A percentile compares a stretch with the other conserved stretches of the same genome.
phyloP scores from a whole-genome alignment of 2,113 vertebrate species.

The Silurus glanis region DNA sequence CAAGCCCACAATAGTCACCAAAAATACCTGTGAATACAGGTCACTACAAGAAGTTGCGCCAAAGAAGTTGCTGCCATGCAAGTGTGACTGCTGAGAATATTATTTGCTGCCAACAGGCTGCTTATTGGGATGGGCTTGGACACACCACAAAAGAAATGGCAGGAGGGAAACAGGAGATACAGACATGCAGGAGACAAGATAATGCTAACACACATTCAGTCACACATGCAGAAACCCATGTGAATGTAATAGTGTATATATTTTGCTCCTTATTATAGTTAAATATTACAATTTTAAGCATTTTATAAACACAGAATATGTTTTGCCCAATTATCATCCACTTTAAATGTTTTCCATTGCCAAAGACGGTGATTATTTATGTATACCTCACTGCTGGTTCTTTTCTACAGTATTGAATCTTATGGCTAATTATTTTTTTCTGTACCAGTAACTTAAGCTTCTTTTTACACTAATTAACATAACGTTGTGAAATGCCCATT shows the following conservation, averaged over 20 bases:
- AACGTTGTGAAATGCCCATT: neutral
- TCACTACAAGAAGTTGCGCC: neutral
- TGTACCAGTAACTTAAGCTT: neutral
- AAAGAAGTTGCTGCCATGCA: neutral
- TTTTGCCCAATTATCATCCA: neutral
- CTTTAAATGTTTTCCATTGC: neutral
- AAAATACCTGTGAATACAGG: neutral
- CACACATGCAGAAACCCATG: neutral
- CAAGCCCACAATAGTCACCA: neutral
- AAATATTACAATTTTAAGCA: constrained; percentile 34
- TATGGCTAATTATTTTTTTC: neutral
- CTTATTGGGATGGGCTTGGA: neutral
- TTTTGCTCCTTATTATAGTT: neutral
- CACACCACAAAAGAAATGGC: neutral
- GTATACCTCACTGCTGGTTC: neutral
- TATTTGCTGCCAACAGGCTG: constrained; percentile 14
- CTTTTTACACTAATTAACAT: neutral
- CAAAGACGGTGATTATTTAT: neutral
- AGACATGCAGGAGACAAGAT: neutral
- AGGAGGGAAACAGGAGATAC: neutral
- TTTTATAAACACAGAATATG: neutral
- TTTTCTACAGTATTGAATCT: neutral
- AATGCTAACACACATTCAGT: constrained; percentile 1
- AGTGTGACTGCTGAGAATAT: constrained; percentile 24
- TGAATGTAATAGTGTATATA: neutral